Conservation (phyloP, 2,888 invertebrate genomes). For the Micoletzkya japonica region DNA sequence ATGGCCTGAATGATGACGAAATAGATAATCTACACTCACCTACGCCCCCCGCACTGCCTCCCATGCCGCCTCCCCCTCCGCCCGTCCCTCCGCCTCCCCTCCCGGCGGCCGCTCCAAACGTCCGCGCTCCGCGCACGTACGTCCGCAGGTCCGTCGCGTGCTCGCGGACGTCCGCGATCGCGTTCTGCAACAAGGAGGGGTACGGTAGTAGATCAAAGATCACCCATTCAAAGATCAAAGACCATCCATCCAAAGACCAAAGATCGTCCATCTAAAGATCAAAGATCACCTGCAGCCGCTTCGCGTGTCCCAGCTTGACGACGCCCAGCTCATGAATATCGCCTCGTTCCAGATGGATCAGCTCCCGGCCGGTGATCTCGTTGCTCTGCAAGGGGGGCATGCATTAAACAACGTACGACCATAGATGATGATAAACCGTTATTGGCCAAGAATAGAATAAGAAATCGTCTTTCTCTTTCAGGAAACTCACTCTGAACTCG, state of each 20-base stretch:
- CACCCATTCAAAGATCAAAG: neutral
- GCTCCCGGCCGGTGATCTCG: slow-evolving; percentile 32
- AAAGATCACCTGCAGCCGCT: slow-evolving; percentile 75
- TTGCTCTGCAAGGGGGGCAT: neutral
- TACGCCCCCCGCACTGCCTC: neutral
- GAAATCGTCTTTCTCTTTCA: too few species aligned
- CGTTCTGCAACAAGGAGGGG: slow-evolving; percentile 3
- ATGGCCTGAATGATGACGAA: too few species aligned
- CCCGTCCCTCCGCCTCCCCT: slow-evolving; percentile 1
- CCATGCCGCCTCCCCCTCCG: neutral
- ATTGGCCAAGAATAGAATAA: neutral
- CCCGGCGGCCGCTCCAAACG: neutral
- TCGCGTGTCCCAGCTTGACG: slow-evolving; percentile 91
- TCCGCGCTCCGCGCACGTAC: slow-evolving; percentile 20
- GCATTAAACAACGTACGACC: neutral
- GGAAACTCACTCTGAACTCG: slow-evolving; percentile 74
- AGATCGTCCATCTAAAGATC: slow-evolving; percentile 1
- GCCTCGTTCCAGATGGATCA: slow-evolving; percentile 74
- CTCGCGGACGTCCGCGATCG: slow-evolving; percentile 28
- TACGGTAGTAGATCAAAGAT: neutral
- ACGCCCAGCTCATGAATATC: slow-evolving; percentile 80
- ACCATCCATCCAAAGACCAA: slow-evolving; percentile 8
- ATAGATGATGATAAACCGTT: neutral
- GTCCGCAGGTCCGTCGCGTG: slow-evolving; percentile 26
- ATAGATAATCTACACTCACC: too few species aligned